Evolutionary conservation across 2,888 invertebrate species (phyloP).

Genomic region (Himalopsyche anomala): DNA sequence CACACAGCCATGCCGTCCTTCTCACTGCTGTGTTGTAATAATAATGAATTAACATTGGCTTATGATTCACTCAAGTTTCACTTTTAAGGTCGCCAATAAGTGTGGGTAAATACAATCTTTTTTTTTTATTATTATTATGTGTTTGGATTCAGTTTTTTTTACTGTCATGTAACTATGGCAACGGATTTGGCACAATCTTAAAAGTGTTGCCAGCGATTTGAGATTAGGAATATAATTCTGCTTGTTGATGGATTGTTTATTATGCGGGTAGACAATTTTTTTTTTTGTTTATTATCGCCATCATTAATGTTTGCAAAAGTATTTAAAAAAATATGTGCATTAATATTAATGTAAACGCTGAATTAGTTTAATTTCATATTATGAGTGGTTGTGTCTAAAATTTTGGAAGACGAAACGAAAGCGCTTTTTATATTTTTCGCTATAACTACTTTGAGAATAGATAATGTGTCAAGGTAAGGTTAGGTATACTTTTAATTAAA

Average conservation of each 20-base stretch:
- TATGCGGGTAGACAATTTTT: not conserved
- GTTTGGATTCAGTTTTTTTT: not conserved
- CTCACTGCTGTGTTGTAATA: not conserved
- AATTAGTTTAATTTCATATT: no score
- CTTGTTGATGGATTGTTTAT: not conserved
- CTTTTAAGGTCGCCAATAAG: not conserved
- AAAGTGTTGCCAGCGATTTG: not conserved
- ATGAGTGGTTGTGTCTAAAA: no score
- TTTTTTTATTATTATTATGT: not conserved
- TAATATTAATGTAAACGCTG: no score
- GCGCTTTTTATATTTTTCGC: no score
- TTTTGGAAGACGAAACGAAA: no score
- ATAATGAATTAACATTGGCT: slow-evolving; percentile 48
- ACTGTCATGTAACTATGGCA: slow-evolving; percentile 12
- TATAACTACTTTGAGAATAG: no score
- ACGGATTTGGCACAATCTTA: not conserved
- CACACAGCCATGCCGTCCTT: slow-evolving; percentile 17
- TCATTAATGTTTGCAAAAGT: no score
- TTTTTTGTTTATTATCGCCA: not conserved
- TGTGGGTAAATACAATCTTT: not conserved
- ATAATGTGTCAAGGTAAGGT: no score
- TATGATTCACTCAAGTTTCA: slow-evolving; percentile 35
- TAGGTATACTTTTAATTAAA: no score
- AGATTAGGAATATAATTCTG: not conserved
- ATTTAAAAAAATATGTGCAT: no score